A percentile compares a stretch with the other conserved stretches of the same genome.
Evolutionary conservation across 1,140 invertebrate genomes (phyloP).

Genomic region (Cotesia typhae): DNA sequence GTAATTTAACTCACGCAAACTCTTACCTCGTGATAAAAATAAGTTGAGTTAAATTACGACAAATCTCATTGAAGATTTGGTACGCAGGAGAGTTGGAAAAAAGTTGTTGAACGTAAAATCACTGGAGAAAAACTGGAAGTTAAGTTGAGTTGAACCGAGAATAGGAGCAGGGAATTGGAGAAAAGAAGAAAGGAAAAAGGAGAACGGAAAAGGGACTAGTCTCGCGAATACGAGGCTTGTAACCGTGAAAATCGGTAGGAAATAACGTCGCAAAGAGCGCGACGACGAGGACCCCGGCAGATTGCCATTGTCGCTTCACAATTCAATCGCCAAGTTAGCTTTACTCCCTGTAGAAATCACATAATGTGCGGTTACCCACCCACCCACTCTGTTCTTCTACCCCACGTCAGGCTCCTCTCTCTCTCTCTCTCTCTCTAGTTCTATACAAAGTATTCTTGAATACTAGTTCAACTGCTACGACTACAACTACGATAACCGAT

Average conservation of each 20-base stretch:
- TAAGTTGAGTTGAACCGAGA: too few species aligned
- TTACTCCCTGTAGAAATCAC: conserved; percentile 63
- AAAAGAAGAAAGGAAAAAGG: conserved; percentile 13
- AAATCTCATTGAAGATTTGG: too few species aligned
- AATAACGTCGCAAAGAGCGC: conserved; percentile 46
- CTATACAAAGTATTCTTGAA: too few species aligned
- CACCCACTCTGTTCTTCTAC: conserved; percentile 18
- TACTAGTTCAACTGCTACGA: too few species aligned
- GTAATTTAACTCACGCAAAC: too few species aligned
- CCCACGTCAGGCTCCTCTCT: conserved; percentile 6
- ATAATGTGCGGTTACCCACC: conserved; percentile 63
- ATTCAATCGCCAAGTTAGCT: conserved; percentile 65
- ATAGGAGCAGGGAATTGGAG: background rate
- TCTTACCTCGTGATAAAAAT: too few species aligned
- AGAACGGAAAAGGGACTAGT: conserved; percentile 10
- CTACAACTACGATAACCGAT: too few species aligned
- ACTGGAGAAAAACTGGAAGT: too few species aligned
- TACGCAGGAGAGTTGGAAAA: too few species aligned
- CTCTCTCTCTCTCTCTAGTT: conserved; percentile 14
- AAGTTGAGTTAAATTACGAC: too few species aligned
- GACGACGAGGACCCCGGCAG: conserved; percentile 47
- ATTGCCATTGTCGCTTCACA: conserved; percentile 64
- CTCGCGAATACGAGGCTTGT: conserved; percentile 17
- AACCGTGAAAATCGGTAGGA: conserved; percentile 42
- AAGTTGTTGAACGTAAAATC: too few species aligned